Evolutionary conservation across 2,888 invertebrate species (phyloP).

Genomic region (Papilio elwesi): DNA sequence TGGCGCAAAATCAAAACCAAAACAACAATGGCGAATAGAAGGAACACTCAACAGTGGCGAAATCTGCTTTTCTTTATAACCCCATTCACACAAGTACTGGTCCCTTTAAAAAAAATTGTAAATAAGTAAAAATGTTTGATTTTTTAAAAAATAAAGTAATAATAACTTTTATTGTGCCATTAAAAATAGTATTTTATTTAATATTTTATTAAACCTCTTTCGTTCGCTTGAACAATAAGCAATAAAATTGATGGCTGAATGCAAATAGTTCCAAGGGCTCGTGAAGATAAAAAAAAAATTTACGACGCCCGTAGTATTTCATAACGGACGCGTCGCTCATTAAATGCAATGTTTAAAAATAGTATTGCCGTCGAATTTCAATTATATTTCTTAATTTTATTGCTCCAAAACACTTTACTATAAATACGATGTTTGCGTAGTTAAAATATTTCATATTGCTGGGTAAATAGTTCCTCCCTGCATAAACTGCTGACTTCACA

Average conservation of each 20-base stretch:
- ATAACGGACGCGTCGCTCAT: background rate
- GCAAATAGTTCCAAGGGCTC: conserved; percentile 3
- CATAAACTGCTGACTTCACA: too few relatives aligned
- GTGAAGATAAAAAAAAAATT: background rate
- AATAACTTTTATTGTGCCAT: background rate
- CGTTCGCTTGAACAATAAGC: background rate
- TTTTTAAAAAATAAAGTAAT: background rate
- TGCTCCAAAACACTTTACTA: too few relatives aligned
- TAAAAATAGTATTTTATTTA: conserved; percentile 12
- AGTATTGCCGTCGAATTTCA: too few relatives aligned
- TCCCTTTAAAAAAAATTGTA: background rate
- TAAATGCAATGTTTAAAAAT: background rate
- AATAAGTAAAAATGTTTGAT: background rate
- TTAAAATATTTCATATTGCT: too few relatives aligned
- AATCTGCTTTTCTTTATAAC: too few relatives aligned
- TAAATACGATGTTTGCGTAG: too few relatives aligned
- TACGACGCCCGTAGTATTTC: background rate
- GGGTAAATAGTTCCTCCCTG: too few relatives aligned
- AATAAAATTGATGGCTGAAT: conserved; percentile 12
- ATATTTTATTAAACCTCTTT: background rate
- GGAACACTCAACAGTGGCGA: too few relatives aligned
- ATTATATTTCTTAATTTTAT: too few relatives aligned
- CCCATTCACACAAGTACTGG: background rate
- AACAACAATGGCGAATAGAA: too few relatives aligned
- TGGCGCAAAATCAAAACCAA: too few relatives aligned